phyloP scores from a whole-genome alignment of 2,797 vertebrate genomes.

The Petrocephalus schoutedeni region DNA sequence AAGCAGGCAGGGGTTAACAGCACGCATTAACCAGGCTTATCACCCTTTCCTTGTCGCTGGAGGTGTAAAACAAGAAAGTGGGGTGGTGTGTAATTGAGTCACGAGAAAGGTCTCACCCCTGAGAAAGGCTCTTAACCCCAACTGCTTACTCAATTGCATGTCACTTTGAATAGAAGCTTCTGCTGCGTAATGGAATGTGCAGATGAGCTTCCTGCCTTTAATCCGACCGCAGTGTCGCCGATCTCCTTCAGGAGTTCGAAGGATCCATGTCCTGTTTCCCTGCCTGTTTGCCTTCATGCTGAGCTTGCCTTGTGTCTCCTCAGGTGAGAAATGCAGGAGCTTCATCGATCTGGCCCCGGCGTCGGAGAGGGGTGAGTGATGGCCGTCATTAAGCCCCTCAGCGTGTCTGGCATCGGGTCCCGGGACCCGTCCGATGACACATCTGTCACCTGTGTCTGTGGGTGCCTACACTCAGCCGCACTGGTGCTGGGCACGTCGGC shows the following conservation, averaged over 20 bases:
- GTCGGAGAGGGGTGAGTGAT: slow-evolving; percentile 88
- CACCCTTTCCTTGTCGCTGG: neutral
- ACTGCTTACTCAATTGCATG: neutral
- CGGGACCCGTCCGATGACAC: slow-evolving; percentile 16
- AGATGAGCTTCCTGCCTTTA: neutral
- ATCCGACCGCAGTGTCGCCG: neutral
- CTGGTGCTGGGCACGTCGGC: neutral
- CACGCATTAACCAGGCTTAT: neutral
- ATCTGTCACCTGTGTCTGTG: slow-evolving; percentile 22
- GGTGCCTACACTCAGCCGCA: neutral
- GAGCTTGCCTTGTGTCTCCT: slow-evolving; percentile 41
- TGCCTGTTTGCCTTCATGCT: neutral
- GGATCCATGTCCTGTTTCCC: neutral
- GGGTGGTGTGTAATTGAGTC: neutral
- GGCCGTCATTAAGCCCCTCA: slow-evolving; percentile 47
- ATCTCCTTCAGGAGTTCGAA: neutral
- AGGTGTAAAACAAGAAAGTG: neutral
- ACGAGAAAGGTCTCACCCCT: neutral
- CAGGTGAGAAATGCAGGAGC: slow-evolving; percentile 95
- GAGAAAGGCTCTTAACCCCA: neutral
- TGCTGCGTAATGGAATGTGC: neutral
- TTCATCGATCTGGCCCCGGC: slow-evolving; percentile 96
- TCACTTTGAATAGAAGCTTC: neutral
- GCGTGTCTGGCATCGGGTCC: slow-evolving; percentile 28
- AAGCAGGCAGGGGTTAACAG: neutral